Evolutionary conservation across 2,113 vertebrate genomes (phyloP).

Genomic region (Seriola aureovittata): DNA sequence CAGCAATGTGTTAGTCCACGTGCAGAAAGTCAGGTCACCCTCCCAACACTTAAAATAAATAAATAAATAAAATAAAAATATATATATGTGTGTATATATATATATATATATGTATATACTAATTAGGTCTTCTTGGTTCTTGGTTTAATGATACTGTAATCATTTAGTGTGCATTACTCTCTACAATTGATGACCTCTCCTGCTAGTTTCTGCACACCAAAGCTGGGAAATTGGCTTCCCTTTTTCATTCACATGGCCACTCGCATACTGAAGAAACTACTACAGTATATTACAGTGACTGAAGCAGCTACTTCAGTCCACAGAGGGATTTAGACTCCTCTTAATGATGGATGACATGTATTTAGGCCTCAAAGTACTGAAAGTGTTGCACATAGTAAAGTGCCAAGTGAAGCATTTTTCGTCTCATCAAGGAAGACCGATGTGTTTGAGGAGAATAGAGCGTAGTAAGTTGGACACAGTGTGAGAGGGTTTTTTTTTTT

Average conservation of each 20-base stretch:
- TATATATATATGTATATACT: too few relatives aligned
- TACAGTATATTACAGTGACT: slow-evolving; percentile 5
- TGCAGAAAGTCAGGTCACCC: slow-evolving; percentile 62
- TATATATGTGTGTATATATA: too few relatives aligned
- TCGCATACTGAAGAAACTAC: slow-evolving; percentile 44
- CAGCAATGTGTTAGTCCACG: slow-evolving; percentile 74
- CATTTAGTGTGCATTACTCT: neutral
- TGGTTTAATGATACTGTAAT: neutral
- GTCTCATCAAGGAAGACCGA: neutral
- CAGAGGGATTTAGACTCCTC: slow-evolving; percentile 10
- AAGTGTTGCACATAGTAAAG: neutral
- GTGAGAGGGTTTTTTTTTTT: neutral
- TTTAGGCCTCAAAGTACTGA: slow-evolving; percentile 15
- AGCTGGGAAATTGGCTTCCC: slow-evolving; percentile 63
- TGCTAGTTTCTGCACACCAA: slow-evolving; percentile 66
- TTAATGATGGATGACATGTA: slow-evolving; percentile 6
- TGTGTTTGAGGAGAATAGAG: slow-evolving; percentile 6
- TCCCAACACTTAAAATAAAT: neutral
- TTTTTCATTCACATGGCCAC: slow-evolving; percentile 50
- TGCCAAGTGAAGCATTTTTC: slow-evolving; percentile 8
- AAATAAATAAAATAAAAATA: too few relatives aligned
- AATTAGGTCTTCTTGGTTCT: neutral
- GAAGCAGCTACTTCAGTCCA: slow-evolving; percentile 2
- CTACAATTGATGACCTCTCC: slow-evolving; percentile 33
- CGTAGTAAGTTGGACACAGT: neutral